Base-by-base conservation (phyloP, 2,888 invertebrate genomes). In the Drosophila melanosoma region DNA sequence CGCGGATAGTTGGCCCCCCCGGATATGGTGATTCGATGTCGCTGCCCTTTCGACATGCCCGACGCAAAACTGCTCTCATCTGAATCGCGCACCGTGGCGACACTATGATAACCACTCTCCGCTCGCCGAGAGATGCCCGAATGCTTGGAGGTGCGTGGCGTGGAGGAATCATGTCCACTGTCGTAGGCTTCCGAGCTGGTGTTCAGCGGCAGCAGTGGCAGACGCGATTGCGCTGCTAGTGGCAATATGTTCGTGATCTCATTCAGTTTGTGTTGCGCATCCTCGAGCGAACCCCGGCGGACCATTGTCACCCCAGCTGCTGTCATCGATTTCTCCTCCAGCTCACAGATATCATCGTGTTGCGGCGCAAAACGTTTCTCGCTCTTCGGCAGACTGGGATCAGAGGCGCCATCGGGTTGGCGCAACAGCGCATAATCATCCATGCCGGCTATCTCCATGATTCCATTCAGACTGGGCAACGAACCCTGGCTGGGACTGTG, bases 371-470 rank as follows among this genome's bases (percentile, higher is more conserved):
- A 92, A 0, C 92, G 79, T 38, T 93, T 93, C 78, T 92, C 92
- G 49, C 86, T 62, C 78, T 92, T 92, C 17, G 92, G 93, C 71
- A 98, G 94, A 94, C 98, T 97, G 23, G 98, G 98, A 94, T 98
- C 98, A 32, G 98, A 98, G 59, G 98, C 98, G 54, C 98, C 98
- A 89, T 98, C 98, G 7, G 98, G 98, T 94, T 97, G 97, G 76
- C 97, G 95, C 61, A 98, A 93, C 71, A 96, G 96, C 40, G 97
- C 96, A 90, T 95, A 95, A 79, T 95, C 94, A 79, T 92, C 94
- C 94, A 93, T 94, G 81, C 88, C 94, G 90, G 90, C 95, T 89
- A 92, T 95, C 94, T 90, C 94, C 94, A 92, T 95, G 93, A 93
- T 96, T 94, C 92, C 96, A 94, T 93, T 96, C 94, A 91, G 95